These are phyloP conservation scores for Falco naumanni DNA, from an alignment of 2,797 vertebrate genomes.

Conservation along the genomic window DNA sequence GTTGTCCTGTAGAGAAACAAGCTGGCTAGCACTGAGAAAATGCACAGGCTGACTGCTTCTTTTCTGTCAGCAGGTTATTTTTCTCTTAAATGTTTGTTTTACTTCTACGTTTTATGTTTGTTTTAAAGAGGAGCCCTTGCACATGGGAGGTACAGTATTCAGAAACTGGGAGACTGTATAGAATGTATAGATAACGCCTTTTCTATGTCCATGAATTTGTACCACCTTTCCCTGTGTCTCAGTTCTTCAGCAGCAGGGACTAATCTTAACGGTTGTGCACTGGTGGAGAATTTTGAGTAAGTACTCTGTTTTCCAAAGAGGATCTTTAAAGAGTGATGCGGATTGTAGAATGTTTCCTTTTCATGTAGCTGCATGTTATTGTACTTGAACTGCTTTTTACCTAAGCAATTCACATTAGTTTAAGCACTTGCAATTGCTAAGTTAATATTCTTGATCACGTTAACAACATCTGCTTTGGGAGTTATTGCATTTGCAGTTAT, in stretches of 20 bases:
- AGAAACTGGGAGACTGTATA: neutral
- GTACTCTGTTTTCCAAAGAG: neutral
- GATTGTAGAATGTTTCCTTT: neutral
- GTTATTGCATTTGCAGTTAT: neutral
- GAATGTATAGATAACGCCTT: neutral
- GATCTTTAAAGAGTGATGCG: neutral
- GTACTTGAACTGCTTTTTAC: constrained; percentile 4
- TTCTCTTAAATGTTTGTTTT: neutral
- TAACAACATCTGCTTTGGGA: neutral
- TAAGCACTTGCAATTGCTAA: neutral
- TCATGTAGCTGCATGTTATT: neutral
- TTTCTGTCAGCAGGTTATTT: neutral
- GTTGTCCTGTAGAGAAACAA: neutral
- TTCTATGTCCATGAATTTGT: neutral
- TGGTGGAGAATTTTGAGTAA: neutral
- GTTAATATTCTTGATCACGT: neutral
- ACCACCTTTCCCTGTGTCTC: neutral
- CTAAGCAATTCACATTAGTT: neutral
- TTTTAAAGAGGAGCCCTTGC: neutral
- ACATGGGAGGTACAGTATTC: neutral
- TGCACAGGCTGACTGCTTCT: neutral
- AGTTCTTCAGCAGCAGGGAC: neutral
- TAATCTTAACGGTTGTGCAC: neutral
- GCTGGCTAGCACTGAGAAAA: neutral
- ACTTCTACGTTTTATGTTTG: neutral